Conservation (phyloP, 2,113 vertebrate genomes). For the Apodemus speciosus region DNA sequence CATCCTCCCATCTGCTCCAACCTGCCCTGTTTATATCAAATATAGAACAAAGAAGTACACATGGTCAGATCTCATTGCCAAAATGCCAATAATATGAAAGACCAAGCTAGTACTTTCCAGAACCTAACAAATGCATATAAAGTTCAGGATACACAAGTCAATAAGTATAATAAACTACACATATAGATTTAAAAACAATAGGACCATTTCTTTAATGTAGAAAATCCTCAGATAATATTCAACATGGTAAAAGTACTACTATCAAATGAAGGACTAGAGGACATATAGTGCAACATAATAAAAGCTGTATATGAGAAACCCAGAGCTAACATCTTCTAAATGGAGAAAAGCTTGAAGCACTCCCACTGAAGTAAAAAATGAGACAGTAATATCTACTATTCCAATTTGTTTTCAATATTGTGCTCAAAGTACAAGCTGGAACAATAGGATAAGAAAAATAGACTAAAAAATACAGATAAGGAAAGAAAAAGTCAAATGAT, state of each 20-base stretch:
- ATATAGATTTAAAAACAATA: not conserved
- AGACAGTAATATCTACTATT: not conserved
- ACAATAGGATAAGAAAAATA: not conserved
- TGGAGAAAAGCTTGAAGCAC: not conserved
- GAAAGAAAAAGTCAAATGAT: not conserved
- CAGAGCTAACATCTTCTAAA: not conserved
- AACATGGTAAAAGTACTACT: not conserved
- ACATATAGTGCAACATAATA: not conserved
- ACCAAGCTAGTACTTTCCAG: too few species aligned
- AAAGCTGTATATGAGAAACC: not conserved
- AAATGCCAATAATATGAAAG: too few species aligned
- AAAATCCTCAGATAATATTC: not conserved
- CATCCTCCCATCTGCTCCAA: too few species aligned
- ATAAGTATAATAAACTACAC: not conserved
- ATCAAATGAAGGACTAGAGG: not conserved
- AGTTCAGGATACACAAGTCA: not conserved
- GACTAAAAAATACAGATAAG: not conserved
- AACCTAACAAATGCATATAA: not conserved
- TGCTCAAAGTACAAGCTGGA: not conserved
- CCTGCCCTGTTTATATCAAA: too few species aligned
- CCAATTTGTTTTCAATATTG: not conserved
- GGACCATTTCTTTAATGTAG: not conserved
- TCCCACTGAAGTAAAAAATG: not conserved
- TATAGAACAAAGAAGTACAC: too few species aligned
- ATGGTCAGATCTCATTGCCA: too few species aligned